Base-by-base conservation (phyloP, 1,140 invertebrate genomes). In the Brachionus plicatilis region DNA sequence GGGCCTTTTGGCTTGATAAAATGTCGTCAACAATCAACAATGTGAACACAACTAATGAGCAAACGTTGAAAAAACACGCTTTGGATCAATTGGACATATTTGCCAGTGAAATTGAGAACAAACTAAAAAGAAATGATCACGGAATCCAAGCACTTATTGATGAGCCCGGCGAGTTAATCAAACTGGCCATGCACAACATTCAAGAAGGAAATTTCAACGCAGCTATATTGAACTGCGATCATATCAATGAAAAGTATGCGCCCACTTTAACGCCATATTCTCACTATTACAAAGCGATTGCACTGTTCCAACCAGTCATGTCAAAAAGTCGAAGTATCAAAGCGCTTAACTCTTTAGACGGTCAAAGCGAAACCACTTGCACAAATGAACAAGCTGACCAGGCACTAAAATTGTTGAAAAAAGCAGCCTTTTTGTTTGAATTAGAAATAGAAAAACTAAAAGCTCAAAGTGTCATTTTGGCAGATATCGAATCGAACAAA, bases 1-100 rank as follows among this genome's bases (percentile, higher is more conserved):
- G 72, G 72, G 43, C 72, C 27, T 76, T 76, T 76, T 76, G 72
- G 72, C 24, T 76, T 1, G 72, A 76, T 12, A 24, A 76, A 76
- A 76, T 76, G 6, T 45, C 41, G 3, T 3, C 11, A n/a, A 45
- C 5, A 24, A 76, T 76, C 14, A 76, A 76, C 1, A 76, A 29
- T 47, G 37, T 72, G 9, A 37, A 41, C 68, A 72, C 68, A 12
- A 41, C 68, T 1, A 41, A 72, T 41, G 65, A 68, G 27, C 12
- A 29, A 68, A 20, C 17, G 2, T n/a, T 72, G 6, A 76, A 47
- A 76, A n/a, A 47, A 76, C 8, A 76, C 0, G 45, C 43, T 12
- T 12, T 47, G 7, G 3, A 47, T 4, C n/a, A 20, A 27, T 50
- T 76, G 11, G 72, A 76, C 1, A 1, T 47, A 24, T 76, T 76